These are phyloP conservation scores for Calameuta filiformis DNA, from an alignment of 2,888 invertebrate species.

Conservation along the genomic window DNA sequence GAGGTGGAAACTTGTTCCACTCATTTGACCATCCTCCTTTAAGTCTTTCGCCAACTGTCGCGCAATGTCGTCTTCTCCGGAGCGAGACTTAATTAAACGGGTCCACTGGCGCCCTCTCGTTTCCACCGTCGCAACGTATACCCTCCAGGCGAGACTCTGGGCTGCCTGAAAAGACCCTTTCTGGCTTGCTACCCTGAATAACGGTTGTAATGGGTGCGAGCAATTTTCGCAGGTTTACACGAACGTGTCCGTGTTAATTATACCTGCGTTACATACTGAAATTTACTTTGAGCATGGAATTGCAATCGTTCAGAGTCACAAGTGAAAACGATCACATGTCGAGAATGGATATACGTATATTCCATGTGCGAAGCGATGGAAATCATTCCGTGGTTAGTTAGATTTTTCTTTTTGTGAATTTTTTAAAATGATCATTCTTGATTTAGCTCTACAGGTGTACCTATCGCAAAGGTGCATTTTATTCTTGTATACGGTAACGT, in stretches of 20 bases:
- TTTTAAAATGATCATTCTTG: neutral
- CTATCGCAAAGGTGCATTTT: neutral
- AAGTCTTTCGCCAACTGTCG: neutral
- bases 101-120: neutral
- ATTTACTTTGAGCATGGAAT: neutral
- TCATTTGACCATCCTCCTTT: neutral
- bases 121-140: neutral
- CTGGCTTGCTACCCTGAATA: neutral
- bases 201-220: neutral
- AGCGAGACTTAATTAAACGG: neutral
- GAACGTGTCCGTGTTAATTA: neutral
- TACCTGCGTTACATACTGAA: neutral
- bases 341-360: neutral
- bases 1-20: neutral
- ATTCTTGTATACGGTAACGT: neutral
- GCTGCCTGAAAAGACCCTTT: neutral
- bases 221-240: neutral
- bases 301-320: neutral
- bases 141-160: neutral
- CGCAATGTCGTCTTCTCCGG: neutral
- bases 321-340: neutral
- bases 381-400: neutral
- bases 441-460: neutral
- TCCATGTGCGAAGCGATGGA: neutral
- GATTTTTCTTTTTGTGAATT: neutral